These are phyloP conservation scores for Apamea anceps DNA, from an alignment of 2,888 invertebrate species.

Conservation along the genomic window DNA sequence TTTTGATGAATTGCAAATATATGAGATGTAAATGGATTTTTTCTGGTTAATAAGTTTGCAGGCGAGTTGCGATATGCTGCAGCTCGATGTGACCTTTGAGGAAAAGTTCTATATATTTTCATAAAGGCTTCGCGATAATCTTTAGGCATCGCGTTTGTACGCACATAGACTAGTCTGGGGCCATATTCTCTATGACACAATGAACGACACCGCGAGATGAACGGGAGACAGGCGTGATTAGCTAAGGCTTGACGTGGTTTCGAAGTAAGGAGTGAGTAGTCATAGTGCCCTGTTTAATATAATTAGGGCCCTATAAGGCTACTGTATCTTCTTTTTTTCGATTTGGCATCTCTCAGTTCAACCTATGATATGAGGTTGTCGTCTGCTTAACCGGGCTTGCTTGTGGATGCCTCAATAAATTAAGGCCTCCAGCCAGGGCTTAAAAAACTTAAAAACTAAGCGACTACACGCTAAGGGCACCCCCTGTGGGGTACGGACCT, in stretches of 20 bases:
- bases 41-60: slow-evolving; percentile 9
- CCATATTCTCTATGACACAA: neutral
- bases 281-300: no score
- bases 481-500: no score
- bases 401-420: no score
- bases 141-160: no score
- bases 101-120: neutral
- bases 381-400: no score
- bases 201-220: no score
- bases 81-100: neutral
- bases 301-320: neutral
- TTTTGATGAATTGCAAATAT: slow-evolving; percentile 46
- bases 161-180: neutral
- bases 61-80: neutral
- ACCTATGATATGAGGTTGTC: no score
- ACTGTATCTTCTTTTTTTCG: neutral
- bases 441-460: no score
- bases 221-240: neutral
- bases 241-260: neutral
- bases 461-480: no score
- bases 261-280: neutral
- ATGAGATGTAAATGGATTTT: slow-evolving; percentile 25
- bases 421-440: no score
- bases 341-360: no score
- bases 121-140: neutral